These are phyloP conservation scores for Latrodectus hesperus DNA, from an alignment of 2,888 invertebrate genomes.

Conservation along the genomic window DNA sequence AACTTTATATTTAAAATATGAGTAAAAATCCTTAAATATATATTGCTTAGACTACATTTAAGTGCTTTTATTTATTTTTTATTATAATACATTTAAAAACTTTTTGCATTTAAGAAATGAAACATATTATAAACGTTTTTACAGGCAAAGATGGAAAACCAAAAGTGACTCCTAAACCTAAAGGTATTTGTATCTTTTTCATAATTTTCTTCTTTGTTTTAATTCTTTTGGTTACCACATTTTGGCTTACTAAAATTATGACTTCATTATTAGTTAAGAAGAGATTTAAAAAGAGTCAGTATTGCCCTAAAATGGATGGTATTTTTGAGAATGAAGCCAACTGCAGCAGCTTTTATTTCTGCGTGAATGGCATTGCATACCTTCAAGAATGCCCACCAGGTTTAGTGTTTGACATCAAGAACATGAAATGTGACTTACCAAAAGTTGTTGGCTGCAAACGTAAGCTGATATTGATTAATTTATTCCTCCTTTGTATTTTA, in stretches of 20 bases:
- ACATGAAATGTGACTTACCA: conserved; percentile 50
- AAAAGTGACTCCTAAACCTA: conserved; percentile 3
- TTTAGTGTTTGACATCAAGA: conserved; percentile 41
- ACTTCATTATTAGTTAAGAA: neutral
- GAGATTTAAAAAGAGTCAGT: conserved; percentile 24
- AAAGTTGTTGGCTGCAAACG: conserved; percentile 59
- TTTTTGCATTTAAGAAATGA: no score
- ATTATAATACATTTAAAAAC: no score
- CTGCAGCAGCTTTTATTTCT: conserved; percentile 66
- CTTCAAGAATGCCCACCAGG: conserved; percentile 59
- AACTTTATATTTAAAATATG: no score
- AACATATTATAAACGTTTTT: neutral
- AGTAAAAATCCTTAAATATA: no score
- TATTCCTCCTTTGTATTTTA: no score
- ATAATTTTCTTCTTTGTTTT: neutral
- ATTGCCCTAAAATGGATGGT: conserved; percentile 56
- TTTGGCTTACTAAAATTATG: neutral
- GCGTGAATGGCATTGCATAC: conserved; percentile 53
- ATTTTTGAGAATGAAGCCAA: conserved; percentile 51
- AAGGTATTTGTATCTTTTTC: conserved; percentile 8
- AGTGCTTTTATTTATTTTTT: no score
- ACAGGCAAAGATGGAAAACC: conserved; percentile 12
- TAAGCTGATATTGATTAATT: conserved; percentile 17
- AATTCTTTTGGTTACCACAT: no score
- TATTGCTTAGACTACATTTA: no score